phyloP scores from a whole-genome alignment of 2,888 invertebrate genomes.

The Junonia oenone region DNA sequence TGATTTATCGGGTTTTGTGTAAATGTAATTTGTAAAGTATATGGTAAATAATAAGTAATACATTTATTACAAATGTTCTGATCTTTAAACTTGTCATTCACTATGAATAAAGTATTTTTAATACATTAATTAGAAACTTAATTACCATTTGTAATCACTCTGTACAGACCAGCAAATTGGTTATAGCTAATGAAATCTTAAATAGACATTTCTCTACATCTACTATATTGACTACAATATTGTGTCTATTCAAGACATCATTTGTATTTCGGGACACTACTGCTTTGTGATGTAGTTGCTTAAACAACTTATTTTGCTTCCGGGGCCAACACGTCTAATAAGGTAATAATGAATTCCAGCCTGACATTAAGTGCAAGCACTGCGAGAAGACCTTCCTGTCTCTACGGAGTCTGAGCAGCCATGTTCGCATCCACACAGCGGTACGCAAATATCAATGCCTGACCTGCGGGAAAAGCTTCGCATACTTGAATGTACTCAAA shows the following conservation, averaged over 20 bases:
- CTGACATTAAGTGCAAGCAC: conserved; percentile 67
- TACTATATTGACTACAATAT: no score
- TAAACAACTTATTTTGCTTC: not conserved
- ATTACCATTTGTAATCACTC: no score
- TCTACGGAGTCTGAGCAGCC: conserved; percentile 80
- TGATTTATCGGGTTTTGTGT: no score
- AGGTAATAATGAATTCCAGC: conserved; percentile 44
- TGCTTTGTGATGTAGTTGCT: not conserved
- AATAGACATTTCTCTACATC: no score
- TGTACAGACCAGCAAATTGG: no score
- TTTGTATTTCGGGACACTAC: not conserved
- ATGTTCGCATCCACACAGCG: conserved; percentile 80
- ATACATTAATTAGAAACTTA: no score
- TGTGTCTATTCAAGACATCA: no score
- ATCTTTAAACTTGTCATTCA: no score
- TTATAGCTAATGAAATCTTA: not conserved
- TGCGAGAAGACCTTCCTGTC: conserved; percentile 74
- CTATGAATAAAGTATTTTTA: no score
- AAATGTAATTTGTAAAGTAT: no score
- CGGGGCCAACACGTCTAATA: conserved; percentile 1
- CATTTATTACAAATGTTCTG: no score
- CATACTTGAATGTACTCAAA: conserved; percentile 82
- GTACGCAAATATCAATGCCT: conserved; percentile 80
- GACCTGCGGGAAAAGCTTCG: conserved; percentile 82
- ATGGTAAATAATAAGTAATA: no score